A percentile compares a stretch with the other conserved stretches of the same genome.
These are phyloP conservation scores for Lutjanus argentimaculatus DNA, from an alignment of 2,797 vertebrate species.

Conservation along the genomic window DNA sequence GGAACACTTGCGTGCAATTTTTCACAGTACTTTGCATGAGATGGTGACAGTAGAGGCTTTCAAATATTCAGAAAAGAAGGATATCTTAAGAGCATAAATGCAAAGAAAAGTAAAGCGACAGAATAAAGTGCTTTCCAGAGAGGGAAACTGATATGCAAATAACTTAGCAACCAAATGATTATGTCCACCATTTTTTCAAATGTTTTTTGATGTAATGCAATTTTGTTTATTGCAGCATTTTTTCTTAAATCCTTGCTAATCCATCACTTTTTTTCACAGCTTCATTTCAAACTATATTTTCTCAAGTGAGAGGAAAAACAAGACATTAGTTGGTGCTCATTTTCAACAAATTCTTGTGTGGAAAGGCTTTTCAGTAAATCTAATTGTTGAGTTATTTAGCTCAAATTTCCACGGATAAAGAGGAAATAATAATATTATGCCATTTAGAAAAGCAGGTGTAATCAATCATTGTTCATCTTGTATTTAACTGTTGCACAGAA, in stretches of 20 bases:
- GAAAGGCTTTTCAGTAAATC: not conserved
- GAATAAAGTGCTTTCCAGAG: not conserved
- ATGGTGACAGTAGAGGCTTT: slow-evolving; percentile 38
- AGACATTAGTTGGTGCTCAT: slow-evolving; percentile 2
- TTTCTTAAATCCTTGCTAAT: slow-evolving; percentile 25
- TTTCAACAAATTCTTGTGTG: not conserved
- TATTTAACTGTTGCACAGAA: slow-evolving; percentile 20
- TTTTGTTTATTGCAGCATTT: slow-evolving; percentile 30
- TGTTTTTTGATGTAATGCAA: slow-evolving; percentile 23
- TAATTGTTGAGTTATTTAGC: not conserved
- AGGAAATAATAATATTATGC: not conserved
- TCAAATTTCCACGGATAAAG: not conserved
- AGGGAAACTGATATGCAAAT: slow-evolving; percentile 13
- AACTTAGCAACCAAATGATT: slow-evolving; percentile 29
- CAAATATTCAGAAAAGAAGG: slow-evolving; percentile 17
- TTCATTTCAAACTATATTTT: slow-evolving; percentile 22
- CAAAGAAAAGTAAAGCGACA: not conserved
- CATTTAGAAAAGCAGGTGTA: slow-evolving; percentile 18
- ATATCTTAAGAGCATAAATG: not conserved
- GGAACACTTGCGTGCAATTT: slow-evolving; percentile 46
- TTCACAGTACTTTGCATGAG: slow-evolving; percentile 37
- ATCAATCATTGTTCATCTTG: slow-evolving; percentile 27
- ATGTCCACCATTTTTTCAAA: slow-evolving; percentile 33
- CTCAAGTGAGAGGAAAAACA: slow-evolving; percentile 18
- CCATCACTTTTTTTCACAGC: slow-evolving; percentile 1